These are phyloP conservation scores for Trachurus trachurus DNA, from an alignment of 2,797 vertebrate species.

Conservation along the genomic window DNA sequence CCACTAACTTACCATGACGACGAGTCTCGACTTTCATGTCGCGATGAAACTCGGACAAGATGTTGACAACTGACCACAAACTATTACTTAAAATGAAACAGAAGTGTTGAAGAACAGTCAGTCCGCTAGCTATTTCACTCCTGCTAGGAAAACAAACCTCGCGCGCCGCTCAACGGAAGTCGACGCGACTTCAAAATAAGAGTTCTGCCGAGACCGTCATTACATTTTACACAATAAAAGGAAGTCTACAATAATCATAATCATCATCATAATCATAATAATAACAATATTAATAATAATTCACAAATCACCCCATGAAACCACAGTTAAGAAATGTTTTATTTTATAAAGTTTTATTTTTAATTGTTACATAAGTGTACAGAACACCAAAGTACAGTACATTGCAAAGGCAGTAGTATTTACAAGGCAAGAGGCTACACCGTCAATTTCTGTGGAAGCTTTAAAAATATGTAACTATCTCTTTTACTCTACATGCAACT, in stretches of 20 bases:
- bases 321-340: constrained; percentile 56
- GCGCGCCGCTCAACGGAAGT: constrained; percentile 63
- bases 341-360: constrained; percentile 63
- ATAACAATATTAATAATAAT: not conserved
- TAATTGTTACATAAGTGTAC: constrained; percentile 88
- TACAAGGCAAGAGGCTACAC: constrained; percentile 91
- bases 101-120: rapidly evolving
- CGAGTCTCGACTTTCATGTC: constrained; percentile 16
- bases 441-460: constrained; percentile 82
- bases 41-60: not conserved
- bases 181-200: constrained; percentile 64
- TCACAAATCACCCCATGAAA: constrained; percentile 19
- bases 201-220: not conserved
- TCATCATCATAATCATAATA: not conserved
- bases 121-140: constrained; percentile 3
- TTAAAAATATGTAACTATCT: constrained; percentile 84
- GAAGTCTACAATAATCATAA: not conserved
- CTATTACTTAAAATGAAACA: not conserved
- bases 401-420: constrained; percentile 91
- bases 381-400: constrained; percentile 87
- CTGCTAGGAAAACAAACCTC: constrained; percentile 68
- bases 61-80: not conserved
- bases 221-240: not conserved
- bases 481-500: constrained; percentile 86
- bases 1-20: constrained; percentile 53